These are phyloP conservation scores for Tupaia tana DNA, from an alignment of 2,113 vertebrate species.

Conservation along the genomic window DNA sequence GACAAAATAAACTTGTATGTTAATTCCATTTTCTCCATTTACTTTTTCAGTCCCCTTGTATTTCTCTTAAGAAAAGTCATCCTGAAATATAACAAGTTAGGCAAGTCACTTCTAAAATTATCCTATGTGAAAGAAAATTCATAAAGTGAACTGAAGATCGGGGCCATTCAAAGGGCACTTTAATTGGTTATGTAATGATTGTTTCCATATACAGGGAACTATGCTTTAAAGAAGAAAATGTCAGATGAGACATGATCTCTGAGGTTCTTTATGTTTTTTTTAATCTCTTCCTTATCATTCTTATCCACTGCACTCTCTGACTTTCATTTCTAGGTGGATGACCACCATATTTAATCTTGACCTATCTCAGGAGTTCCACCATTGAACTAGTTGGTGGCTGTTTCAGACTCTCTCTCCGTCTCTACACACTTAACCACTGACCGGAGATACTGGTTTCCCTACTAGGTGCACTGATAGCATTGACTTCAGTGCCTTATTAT, in stretches of 20 bases:
- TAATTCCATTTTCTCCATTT: no score
- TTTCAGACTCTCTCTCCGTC: neutral
- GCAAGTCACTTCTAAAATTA: neutral
- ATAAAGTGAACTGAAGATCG: neutral
- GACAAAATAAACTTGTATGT: no score
- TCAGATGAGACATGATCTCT: neutral
- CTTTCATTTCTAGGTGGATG: neutral
- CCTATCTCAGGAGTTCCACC: neutral
- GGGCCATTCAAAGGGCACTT: neutral
- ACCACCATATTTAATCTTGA: neutral
- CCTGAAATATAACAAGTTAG: neutral
- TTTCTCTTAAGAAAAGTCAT: neutral
- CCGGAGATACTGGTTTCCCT: neutral
- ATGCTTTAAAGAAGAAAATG: neutral
- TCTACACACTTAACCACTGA: neutral
- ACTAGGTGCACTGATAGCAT: neutral
- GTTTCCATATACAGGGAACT: neutral
- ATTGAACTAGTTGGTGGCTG: neutral
- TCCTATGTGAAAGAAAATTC: neutral
- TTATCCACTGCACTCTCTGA: neutral
- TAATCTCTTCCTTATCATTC: neutral
- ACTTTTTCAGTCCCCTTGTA: no score
- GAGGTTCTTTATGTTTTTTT: neutral
- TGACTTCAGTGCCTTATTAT: neutral
- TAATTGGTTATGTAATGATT: neutral